These are phyloP conservation scores for Stenodera caucasica DNA, from an alignment of 2,888 invertebrate genomes.

Conservation along the genomic window DNA sequence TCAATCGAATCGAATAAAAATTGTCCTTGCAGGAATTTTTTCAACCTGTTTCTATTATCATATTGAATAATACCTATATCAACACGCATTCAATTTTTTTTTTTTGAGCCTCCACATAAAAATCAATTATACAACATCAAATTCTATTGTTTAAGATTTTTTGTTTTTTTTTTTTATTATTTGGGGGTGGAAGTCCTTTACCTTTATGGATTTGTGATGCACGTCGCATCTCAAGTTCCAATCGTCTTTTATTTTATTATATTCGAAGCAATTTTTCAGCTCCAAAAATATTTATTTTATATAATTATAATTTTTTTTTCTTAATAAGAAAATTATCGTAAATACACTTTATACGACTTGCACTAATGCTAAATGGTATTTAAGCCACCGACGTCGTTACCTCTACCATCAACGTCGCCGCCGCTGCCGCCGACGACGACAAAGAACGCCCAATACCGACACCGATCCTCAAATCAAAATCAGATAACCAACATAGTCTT, in stretches of 20 bases:
- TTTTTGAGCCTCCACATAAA: background rate
- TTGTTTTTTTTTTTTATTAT: background rate
- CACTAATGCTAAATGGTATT: conserved; percentile 11
- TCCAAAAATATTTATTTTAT: background rate
- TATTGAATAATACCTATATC: no score
- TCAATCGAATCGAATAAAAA: no score
- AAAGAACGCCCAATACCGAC: conserved; percentile 10
- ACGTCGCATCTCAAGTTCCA: conserved; percentile 58
- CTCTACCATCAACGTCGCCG: background rate
- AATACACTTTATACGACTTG: conserved; percentile 11
- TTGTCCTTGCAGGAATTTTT: background rate
- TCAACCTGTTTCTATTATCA: background rate
- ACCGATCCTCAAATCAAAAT: conserved; percentile 32
- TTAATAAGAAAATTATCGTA: background rate
- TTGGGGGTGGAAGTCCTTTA: conserved; percentile 35
- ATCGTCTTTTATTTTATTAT: no score
- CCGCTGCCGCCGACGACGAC: background rate
- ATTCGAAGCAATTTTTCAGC: no score
- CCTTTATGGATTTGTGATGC: conserved; percentile 63
- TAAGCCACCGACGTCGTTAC: background rate
- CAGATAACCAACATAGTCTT: conserved; percentile 20
- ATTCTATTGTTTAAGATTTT: background rate
- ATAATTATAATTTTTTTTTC: background rate
- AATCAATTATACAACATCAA: background rate
- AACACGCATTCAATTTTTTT: background rate